Percentiles rank a stretch among this genome's conserved stretches.
Conservation (phyloP, 2,113 vertebrate species). For the Anhinga rufa region DNA sequence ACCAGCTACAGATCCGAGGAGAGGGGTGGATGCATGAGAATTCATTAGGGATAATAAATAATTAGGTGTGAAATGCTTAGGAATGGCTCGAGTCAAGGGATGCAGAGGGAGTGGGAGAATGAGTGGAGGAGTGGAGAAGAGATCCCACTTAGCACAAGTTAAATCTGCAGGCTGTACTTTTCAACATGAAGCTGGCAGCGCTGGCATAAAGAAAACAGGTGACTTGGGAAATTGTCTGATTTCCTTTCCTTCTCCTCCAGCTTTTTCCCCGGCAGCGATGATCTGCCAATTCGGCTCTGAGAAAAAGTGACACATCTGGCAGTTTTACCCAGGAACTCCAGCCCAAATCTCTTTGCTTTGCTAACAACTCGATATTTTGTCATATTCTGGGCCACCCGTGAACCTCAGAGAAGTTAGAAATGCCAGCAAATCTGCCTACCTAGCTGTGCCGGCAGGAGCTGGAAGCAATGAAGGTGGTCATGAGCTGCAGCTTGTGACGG, state of each 20-base stretch:
- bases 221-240: not conserved
- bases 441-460: not conserved
- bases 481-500: not conserved
- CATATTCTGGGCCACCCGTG: not conserved
- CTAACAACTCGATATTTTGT: not conserved
- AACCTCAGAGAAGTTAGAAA: not conserved
- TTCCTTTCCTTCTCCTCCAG: not conserved
- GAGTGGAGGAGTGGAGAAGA: not conserved
- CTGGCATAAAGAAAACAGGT: not conserved
- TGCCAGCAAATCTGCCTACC: not conserved
- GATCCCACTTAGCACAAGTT: not conserved
- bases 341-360: constrained; percentile 15
- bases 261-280: not conserved
- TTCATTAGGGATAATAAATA: not conserved
- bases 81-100: not conserved
- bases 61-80: not conserved
- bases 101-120: not conserved
- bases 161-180: not conserved
- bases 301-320: constrained; percentile 14
- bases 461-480: not conserved
- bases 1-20: not conserved
- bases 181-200: fast-evolving
- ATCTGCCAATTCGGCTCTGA: constrained; percentile 8
- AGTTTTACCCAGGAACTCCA: not conserved
- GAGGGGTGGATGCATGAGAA: not conserved